Percentiles rank a stretch among this genome's conserved stretches.
Evolutionary conservation across 2,888 invertebrate genomes (phyloP).

Genomic region (Sinelater perroti): DNA sequence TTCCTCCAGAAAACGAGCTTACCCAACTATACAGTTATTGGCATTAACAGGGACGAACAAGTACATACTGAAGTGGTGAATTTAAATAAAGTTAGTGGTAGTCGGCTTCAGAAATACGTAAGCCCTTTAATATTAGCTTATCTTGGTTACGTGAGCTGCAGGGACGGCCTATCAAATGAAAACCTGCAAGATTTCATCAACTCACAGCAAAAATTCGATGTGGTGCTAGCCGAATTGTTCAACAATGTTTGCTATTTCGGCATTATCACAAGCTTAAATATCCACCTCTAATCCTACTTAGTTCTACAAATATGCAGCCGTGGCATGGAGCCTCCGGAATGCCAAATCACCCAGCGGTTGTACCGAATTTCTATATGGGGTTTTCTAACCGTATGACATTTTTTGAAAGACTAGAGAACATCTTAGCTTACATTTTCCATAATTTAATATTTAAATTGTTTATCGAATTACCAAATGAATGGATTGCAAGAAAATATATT

Average conservation of each 20-base stretch:
- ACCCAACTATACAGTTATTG: conserved; percentile 68
- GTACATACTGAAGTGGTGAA: not conserved
- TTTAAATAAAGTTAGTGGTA: conserved; percentile 2
- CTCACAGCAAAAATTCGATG: conserved; percentile 66
- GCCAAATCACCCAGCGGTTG: conserved; percentile 61
- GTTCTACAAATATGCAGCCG: conserved; percentile 63
- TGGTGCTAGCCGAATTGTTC: conserved; percentile 74
- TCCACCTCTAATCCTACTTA: conserved; percentile 68
- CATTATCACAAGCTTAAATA: conserved; percentile 68
- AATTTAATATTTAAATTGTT: not conserved
- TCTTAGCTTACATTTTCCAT: conserved; percentile 1
- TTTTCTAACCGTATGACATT: conserved; percentile 48
- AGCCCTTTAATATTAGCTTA: conserved; percentile 13
- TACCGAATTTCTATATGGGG: conserved; percentile 60
- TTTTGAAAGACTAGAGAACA: conserved; percentile 45
- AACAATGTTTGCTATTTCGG: conserved; percentile 74
- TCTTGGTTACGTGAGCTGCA: conserved; percentile 28
- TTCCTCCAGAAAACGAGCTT: conserved; percentile 64
- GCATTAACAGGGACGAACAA: conserved; percentile 53
- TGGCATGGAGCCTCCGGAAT: too few species aligned
- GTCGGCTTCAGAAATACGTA: conserved; percentile 7
- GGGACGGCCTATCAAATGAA: conserved; percentile 46
- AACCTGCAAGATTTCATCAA: conserved; percentile 58
- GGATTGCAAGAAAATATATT: conserved; percentile 45
- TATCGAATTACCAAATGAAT: not conserved